These are phyloP conservation scores for Diplazon laetatorius DNA, from an alignment of 2,888 invertebrate species.

Conservation along the genomic window DNA sequence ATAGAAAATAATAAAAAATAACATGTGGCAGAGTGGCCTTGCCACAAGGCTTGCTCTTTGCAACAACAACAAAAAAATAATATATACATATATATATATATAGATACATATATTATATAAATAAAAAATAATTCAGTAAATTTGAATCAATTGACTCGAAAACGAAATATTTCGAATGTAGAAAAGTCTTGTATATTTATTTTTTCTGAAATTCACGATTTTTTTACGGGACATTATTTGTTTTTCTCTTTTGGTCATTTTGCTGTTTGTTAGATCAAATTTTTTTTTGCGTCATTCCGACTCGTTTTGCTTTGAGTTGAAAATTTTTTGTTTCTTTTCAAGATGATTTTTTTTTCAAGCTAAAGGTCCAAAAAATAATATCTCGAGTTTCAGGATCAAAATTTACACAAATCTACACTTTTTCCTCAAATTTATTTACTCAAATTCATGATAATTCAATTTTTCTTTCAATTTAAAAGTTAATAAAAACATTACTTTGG, in stretches of 20 bases:
- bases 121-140: conserved; percentile 19
- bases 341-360: too few relatives aligned
- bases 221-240: not conserved
- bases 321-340: too few relatives aligned
- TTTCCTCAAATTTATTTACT: too few relatives aligned
- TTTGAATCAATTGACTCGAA: conserved; percentile 39
- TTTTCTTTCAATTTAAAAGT: too few relatives aligned
- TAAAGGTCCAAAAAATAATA: too few relatives aligned
- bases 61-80: conserved; percentile 25
- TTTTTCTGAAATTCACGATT: conserved; percentile 6
- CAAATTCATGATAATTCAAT: too few relatives aligned
- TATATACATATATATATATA: conserved; percentile 30
- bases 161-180: conserved; percentile 16
- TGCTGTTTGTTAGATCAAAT: not conserved
- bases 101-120: conserved; percentile 31
- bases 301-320: too few relatives aligned
- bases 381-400: too few relatives aligned
- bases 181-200: not conserved
- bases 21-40: conserved; percentile 29
- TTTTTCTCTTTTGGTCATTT: not conserved
- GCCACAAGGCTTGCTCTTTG: conserved; percentile 36
- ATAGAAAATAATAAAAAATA: conserved; percentile 14
- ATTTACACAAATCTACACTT: too few relatives aligned
- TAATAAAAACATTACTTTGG: too few relatives aligned
- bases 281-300: too few relatives aligned